phyloP scores from a whole-genome alignment of 2,113 vertebrate species.

The Amphiprion ocellaris region DNA sequence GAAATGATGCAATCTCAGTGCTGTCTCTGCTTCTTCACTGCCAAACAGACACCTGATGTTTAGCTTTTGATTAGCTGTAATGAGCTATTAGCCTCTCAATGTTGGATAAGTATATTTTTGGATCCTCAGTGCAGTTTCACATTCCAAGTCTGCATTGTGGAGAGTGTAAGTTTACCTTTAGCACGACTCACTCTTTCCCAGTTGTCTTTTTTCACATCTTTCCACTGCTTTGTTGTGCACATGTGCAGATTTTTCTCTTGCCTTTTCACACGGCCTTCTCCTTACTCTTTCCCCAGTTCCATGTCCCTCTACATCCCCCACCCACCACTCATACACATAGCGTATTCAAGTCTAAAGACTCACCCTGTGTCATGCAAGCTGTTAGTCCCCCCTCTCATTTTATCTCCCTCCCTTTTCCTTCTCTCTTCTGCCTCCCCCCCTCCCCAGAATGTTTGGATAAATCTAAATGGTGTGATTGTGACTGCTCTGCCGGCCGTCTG shows the following conservation, averaged over 20 bases:
- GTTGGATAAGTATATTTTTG: neutral
- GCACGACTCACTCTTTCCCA: constrained; percentile 36
- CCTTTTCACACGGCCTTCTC: constrained; percentile 62
- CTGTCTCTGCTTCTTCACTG: constrained; percentile 23
- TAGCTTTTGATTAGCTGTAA: neutral
- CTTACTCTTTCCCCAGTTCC: constrained; percentile 25
- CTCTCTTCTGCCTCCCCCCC: constrained; percentile 50
- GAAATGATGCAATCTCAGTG: constrained; percentile 68
- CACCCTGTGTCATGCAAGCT: constrained; percentile 70
- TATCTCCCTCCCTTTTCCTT: constrained; percentile 50
- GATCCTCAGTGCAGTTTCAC: neutral
- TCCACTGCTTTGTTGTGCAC: constrained; percentile 43
- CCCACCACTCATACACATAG: constrained; percentile 56
- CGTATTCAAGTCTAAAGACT: constrained; percentile 68
- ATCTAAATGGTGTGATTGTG: constrained; percentile 87
- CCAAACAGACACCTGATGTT: constrained; percentile 30
- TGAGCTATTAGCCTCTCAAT: neutral
- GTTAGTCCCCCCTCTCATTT: constrained; percentile 45
- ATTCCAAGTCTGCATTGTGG: neutral
- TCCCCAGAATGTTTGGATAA: constrained; percentile 78
- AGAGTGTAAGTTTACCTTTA: constrained; percentile 31
- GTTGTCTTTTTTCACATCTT: constrained; percentile 42
- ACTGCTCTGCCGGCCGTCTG: constrained; percentile 76
- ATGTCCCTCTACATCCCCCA: constrained; percentile 37
- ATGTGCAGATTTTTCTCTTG: constrained; percentile 41